These are phyloP conservation scores for Schizaphis graminum DNA, from an alignment of 2,888 invertebrate genomes.

Conservation along the genomic window DNA sequence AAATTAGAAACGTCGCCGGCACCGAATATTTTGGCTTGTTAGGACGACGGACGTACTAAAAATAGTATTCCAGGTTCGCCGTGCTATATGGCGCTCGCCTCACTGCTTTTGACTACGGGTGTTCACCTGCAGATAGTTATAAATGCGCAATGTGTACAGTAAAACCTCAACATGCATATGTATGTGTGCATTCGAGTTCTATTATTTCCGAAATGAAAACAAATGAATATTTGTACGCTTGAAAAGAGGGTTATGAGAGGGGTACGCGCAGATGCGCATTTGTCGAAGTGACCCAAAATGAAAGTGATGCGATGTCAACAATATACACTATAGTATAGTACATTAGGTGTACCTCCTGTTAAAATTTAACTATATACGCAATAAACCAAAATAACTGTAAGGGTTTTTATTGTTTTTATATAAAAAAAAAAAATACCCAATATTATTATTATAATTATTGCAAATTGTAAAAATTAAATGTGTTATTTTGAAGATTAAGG, in stretches of 20 bases:
- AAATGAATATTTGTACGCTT: neutral
- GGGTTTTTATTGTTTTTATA: neutral
- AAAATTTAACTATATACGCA: neutral
- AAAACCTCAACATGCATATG: neutral
- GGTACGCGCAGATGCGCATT: neutral
- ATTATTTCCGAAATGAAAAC: neutral
- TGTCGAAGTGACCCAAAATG: neutral
- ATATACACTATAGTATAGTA: neutral
- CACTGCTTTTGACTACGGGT: neutral
- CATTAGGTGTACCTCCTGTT: neutral
- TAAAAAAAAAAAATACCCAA: neutral
- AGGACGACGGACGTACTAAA: slow-evolving; percentile 56
- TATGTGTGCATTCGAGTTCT: neutral
- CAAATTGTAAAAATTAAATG: neutral
- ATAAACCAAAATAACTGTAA: neutral
- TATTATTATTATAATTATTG: neutral
- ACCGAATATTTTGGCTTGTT: slow-evolving; percentile 66
- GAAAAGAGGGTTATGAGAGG: neutral
- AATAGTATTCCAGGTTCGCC: slow-evolving; percentile 60
- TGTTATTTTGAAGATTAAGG: neutral
- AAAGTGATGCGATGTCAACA: neutral
- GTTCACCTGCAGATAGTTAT: slow-evolving; percentile 1
- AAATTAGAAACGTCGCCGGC: slow-evolving; percentile 64
- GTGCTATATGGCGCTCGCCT: neutral
- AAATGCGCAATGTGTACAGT: neutral